Base-by-base conservation (phyloP, 2,113 vertebrate genomes). In the Aldabrachelys gigantea region DNA sequence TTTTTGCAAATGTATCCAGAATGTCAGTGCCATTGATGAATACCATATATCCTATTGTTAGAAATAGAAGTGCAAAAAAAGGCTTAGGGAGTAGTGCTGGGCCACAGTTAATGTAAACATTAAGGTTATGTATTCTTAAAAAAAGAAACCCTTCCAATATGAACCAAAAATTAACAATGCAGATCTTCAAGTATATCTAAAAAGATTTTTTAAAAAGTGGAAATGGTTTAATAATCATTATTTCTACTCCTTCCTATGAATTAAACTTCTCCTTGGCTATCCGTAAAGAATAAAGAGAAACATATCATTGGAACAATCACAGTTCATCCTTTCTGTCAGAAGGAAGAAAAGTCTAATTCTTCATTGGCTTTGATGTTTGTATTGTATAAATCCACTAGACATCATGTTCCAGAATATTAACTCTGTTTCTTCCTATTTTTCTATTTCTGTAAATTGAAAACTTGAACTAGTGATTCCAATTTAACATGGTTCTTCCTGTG, bases 1-100 rank as follows among this genome's bases (percentile, higher is more conserved):
- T 80, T 57, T 88, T 13, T 65, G 81, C 72, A 92, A 91, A 31
- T 87, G 53, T 94, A 91, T 89, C 87, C 82, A 88, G 93, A 94
- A 95, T 95, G 80, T 41, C 80, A 92, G 52, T 72, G 22, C 1
- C 56, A 81, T 78, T 94, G 72, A n/a, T 65, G 2, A 81, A 17
- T 80, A 19, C 72, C 31, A 10, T 9, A 27, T 27, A 2, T 75
- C n/a, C 41, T 56, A 62, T 1, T 62, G 12, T 14, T 4, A 78
- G 25, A 9, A 9, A 12, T 69, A 80, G 9, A 38, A 49, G 47
- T 62, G 83, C 29, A 75, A 82, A 49, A 59, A 85, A 59, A 4
- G 8, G 2, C 0, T 44, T 31, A 24, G 6, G 13, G 80, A 88
- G 38, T 78, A 76, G 3, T 31, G 47, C n/a, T 56, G 57, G 81